Base-by-base conservation (phyloP, 2,113 vertebrate genomes). In the Chloroceryle aenea region DNA sequence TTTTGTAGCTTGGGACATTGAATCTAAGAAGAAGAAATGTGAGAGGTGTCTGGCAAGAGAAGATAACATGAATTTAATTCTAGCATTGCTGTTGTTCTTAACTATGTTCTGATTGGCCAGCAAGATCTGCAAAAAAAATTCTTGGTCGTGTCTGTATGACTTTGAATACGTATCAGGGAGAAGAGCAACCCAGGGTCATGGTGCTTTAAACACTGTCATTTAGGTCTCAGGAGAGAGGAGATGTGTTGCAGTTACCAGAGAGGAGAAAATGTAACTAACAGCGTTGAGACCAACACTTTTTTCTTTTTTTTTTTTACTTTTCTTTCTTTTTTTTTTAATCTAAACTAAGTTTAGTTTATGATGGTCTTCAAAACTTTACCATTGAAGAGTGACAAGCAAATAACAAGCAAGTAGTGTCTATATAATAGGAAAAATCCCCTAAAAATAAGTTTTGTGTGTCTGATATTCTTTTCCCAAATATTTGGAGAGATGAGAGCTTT, bases 31-130 rank as follows among this genome's bases (percentile, higher is more conserved):
- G 61, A 89, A 87, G 95, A 82, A 93, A 92, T 55, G 52, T 87
- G 85, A 87, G 93, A 95, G 79, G 52, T 95, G 45, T 73, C 91
- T 96, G 95, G 48, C 34, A 95, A 73, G 73, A 75, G 56, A 47
- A 64, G 73, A 90, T 96, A 97, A 95, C 53, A 22, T 75, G 68
- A 90, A 93, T 91, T 95, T 96, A 93, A 87, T 94, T 89, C 72
- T 78, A 9, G 80, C 40, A 21, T 62, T 95, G 81, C 86, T 85
- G 80, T 29, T 92, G 66, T 91, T 97, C 78, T 93, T 95, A 93
- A 68, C 78, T 79, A 27, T 7, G 29, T 87, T 86, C 63, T 91
- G 71, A 95, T 68, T 91, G 93, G 88, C 30, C 43, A 73, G 45
- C 8, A 45, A 87, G 45, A 58, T 40, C 84, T 89, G 77, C 45